Evolutionary conservation across 2,113 vertebrate genomes (phyloP).

Genomic region (Danionella cerebrum): DNA sequence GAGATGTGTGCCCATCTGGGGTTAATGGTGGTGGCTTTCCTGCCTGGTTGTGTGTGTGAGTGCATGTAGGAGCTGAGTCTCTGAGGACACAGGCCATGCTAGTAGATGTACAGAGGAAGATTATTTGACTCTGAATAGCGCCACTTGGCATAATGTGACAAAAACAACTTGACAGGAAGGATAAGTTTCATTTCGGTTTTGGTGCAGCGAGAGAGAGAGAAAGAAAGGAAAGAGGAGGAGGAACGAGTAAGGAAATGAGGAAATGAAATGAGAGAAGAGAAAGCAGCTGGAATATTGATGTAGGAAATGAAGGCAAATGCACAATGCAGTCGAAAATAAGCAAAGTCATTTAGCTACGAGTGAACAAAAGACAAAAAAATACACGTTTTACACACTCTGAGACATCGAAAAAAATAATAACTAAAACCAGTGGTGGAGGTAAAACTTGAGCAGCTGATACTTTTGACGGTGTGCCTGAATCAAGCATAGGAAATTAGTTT

Average conservation of each 20-base stretch:
- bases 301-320: constrained; percentile 15
- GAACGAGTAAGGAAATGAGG: constrained; percentile 39
- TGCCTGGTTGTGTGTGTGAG: constrained; percentile 31
- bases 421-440: constrained; percentile 38
- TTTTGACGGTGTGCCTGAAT: too few relatives aligned
- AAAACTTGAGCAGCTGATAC: too few relatives aligned
- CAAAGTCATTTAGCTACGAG: constrained; percentile 11
- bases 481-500: too few relatives aligned
- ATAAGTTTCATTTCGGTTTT: constrained; percentile 90
- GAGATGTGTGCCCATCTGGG: constrained; percentile 28
- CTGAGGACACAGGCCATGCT: constrained; percentile 83
- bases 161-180: constrained; percentile 88
- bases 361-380: constrained; percentile 41
- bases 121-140: constrained; percentile 91
- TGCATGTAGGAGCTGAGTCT: constrained; percentile 77
- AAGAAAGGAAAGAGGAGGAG: constrained; percentile 47
- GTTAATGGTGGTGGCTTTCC: constrained; percentile 9
- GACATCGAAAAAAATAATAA: constrained; percentile 38
- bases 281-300: constrained; percentile 11
- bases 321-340: constrained; percentile 23
- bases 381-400: constrained; percentile 59
- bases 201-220: constrained; percentile 53
- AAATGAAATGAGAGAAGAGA: constrained; percentile 32
- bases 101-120: constrained; percentile 92
- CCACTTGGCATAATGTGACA: constrained; percentile 89